Evolutionary conservation across 1,140 invertebrate species (phyloP).

Genomic region (Drosophila seguyi): DNA sequence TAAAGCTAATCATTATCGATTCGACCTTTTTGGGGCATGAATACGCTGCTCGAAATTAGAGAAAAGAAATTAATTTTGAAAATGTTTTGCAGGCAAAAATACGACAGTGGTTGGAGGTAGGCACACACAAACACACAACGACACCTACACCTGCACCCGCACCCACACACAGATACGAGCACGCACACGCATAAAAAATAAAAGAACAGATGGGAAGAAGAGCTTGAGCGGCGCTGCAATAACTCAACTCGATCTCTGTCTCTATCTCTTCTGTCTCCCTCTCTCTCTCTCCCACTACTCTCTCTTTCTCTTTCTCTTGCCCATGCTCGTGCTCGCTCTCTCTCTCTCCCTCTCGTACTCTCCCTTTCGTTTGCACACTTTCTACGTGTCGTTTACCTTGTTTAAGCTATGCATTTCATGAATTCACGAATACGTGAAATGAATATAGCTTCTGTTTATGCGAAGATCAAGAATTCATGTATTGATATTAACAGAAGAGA

Average conservation of each 20-base stretch:
- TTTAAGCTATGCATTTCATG: background rate
- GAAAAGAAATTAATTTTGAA: slow-evolving; percentile 80
- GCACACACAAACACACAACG: slow-evolving; percentile 55
- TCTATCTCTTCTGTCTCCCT: slow-evolving; percentile 39
- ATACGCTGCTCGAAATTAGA: slow-evolving; percentile 9
- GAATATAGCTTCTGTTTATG: background rate
- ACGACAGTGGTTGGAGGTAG: slow-evolving; percentile 91
- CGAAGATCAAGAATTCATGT: background rate
- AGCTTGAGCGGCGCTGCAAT: slow-evolving; percentile 50
- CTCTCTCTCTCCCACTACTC: slow-evolving; percentile 28
- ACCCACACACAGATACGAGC: slow-evolving; percentile 13
- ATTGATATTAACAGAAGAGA: background rate
- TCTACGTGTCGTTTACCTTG: slow-evolving; percentile 21
- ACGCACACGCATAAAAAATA: slow-evolving; percentile 17
- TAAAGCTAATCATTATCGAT: background rate
- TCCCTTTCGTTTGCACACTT: slow-evolving; percentile 27
- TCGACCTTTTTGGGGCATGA: slow-evolving; percentile 1
- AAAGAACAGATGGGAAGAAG: slow-evolving; percentile 34
- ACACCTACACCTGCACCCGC: slow-evolving; percentile 8
- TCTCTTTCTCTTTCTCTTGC: slow-evolving; percentile 37
- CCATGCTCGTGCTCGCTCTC: slow-evolving; percentile 26
- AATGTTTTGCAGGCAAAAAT: slow-evolving; percentile 88
- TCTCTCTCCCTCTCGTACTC: slow-evolving; percentile 10
- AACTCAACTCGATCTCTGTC: slow-evolving; percentile 38
- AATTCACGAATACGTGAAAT: background rate